These are phyloP conservation scores for Ligdia adustata DNA, from an alignment of 2,888 invertebrate genomes.

Conservation along the genomic window DNA sequence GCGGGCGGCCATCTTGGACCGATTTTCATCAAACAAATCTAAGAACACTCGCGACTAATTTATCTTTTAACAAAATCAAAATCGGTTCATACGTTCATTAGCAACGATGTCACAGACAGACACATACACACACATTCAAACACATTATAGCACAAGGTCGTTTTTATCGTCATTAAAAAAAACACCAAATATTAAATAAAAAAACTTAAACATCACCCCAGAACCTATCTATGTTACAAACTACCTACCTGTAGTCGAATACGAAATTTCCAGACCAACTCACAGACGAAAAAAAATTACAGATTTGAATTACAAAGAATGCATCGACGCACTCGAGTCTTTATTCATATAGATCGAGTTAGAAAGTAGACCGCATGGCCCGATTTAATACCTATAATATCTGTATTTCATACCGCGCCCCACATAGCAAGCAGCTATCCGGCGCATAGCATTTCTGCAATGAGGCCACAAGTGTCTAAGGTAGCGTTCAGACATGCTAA, in stretches of 20 bases:
- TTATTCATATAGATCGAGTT: conserved; percentile 48
- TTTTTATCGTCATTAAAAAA: too few relatives aligned
- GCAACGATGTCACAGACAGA: too few relatives aligned
- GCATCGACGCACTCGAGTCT: conserved; percentile 54
- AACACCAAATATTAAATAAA: too few relatives aligned
- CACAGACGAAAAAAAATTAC: neutral
- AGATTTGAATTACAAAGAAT: conserved; percentile 58
- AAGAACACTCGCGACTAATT: too few relatives aligned
- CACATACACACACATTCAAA: too few relatives aligned
- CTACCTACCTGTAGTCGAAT: neutral
- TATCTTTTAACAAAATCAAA: too few relatives aligned
- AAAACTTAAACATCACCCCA: too few relatives aligned
- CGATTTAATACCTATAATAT: conserved; percentile 45
- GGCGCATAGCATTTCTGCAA: conserved; percentile 19
- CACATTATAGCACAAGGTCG: too few relatives aligned
- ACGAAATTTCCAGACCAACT: neutral
- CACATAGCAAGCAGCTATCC: conserved; percentile 17
- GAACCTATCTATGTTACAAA: too few relatives aligned
- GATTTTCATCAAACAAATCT: too few relatives aligned
- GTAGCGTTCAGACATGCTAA: conserved; percentile 2
- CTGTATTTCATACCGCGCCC: conserved; percentile 22
- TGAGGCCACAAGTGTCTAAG: conserved; percentile 21
- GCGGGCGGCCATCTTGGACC: too few relatives aligned
- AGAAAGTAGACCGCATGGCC: conserved; percentile 54
- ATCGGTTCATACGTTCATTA: too few relatives aligned